Percentiles rank a stretch among this genome's conserved stretches.
These are phyloP conservation scores for Parnassius orleans DNA, from an alignment of 2,888 invertebrate genomes.

Conservation along the genomic window DNA sequence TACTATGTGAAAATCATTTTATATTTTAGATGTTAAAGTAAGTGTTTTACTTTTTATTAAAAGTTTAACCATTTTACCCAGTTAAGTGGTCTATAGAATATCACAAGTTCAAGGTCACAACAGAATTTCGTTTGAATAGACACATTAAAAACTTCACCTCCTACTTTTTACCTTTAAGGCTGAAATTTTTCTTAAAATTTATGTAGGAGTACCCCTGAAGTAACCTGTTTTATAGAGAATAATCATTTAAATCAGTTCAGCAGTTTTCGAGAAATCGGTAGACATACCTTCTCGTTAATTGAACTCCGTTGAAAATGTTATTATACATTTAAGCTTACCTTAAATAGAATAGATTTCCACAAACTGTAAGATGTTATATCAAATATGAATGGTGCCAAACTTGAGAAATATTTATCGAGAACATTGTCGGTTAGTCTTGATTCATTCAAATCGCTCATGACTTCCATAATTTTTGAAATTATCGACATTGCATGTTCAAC, in stretches of 20 bases:
- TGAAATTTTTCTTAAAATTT: not conserved
- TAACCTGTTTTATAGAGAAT: not conserved
- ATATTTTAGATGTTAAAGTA: too few relatives aligned
- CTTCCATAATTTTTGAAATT: slow-evolving; percentile 35
- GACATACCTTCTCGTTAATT: not conserved
- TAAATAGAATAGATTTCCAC: slow-evolving; percentile 29
- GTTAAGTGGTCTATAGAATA: too few relatives aligned
- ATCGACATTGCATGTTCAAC: slow-evolving; percentile 45
- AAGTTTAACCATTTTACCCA: too few relatives aligned
- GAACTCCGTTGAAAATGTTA: not conserved
- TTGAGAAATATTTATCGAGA: slow-evolving; percentile 33
- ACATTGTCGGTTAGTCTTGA: slow-evolving; percentile 28
- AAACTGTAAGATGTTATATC: slow-evolving; percentile 17
- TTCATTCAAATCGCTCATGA: slow-evolving; percentile 37
- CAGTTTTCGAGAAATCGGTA: too few relatives aligned
- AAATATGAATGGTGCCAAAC: slow-evolving; percentile 30
- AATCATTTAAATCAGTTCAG: too few relatives aligned
- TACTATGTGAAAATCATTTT: too few relatives aligned
- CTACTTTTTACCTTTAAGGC: not conserved
- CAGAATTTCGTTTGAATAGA: too few relatives aligned
- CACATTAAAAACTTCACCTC: too few relatives aligned
- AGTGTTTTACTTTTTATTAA: too few relatives aligned
- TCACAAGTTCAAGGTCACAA: too few relatives aligned
- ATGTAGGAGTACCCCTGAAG: not conserved
- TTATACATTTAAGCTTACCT: slow-evolving; percentile 30